Evolutionary conservation across 2,797 vertebrate species (phyloP).

Genomic region (Hypotaenidia okinawae): DNA sequence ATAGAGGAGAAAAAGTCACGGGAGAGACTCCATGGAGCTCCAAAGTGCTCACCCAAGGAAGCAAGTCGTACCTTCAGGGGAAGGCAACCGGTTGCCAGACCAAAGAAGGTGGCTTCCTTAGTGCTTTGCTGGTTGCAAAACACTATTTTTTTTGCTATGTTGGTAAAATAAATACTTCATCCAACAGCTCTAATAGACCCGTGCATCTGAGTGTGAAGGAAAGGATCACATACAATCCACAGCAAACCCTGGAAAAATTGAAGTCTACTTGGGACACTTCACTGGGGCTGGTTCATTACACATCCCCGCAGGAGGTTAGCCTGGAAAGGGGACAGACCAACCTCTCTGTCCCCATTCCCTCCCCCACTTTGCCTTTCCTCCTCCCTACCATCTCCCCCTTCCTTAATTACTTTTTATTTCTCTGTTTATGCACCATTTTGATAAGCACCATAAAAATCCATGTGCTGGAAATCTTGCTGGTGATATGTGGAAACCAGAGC

Average conservation of each 20-base stretch:
- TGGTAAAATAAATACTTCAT: slow-evolving; percentile 19
- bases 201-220: slow-evolving; percentile 22
- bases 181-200: slow-evolving; percentile 9
- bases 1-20: background rate
- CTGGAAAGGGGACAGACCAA: background rate
- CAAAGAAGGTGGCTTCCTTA: background rate
- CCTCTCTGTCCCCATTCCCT: background rate
- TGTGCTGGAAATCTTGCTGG: background rate
- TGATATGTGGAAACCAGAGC: background rate
- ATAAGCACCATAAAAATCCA: background rate
- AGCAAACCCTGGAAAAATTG: slow-evolving; percentile 19
- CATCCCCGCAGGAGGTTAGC: background rate
- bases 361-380: background rate
- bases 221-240: slow-evolving; percentile 5
- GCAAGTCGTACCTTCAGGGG: background rate
- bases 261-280: background rate
- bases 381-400: background rate
- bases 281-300: background rate
- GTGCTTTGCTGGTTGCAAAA: background rate
- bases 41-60: background rate
- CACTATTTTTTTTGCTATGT: background rate
- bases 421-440: background rate
- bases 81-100: background rate
- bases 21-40: background rate
- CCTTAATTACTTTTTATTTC: slow-evolving; percentile 25